Evolutionary conservation across 2,888 invertebrate species (phyloP).

Genomic region (Electrophaes corylata): DNA sequence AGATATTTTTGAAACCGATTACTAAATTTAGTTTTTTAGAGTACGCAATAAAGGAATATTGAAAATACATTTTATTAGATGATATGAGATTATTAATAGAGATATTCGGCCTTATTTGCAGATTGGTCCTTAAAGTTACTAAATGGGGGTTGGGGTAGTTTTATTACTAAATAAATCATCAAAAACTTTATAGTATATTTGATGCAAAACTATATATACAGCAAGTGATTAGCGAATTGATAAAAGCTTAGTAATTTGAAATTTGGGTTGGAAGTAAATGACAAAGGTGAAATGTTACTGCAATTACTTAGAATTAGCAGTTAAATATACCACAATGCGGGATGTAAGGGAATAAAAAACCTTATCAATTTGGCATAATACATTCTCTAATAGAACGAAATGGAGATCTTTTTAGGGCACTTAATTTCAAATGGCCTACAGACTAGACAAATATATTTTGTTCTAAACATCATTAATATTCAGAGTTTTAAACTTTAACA

Average conservation of each 20-base stretch:
- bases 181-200: background rate
- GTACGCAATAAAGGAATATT: conserved; percentile 11
- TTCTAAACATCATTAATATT: conserved; percentile 24
- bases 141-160: conserved; percentile 42
- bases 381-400: background rate
- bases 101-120: conserved; percentile 59
- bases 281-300: background rate
- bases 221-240: background rate
- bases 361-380: conserved; percentile 17
- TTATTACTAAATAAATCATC: conserved; percentile 1
- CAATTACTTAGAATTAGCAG: background rate
- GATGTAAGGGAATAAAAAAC: background rate
- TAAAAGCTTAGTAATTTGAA: background rate
- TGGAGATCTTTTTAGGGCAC: conserved; percentile 17
- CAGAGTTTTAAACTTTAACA: conserved; percentile 58
- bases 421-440: conserved; percentile 22
- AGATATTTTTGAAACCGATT: background rate
- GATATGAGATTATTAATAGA: conserved; percentile 61
- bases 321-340: conserved; percentile 12
- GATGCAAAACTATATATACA: background rate
- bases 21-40: background rate
- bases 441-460: conserved; percentile 29
- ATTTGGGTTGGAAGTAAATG: background rate
- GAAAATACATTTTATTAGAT: conserved; percentile 51
- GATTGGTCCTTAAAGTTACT: conserved; percentile 71